Evolutionary conservation across 2,113 vertebrate genomes (phyloP).

Genomic region (Corythornis cristatus): DNA sequence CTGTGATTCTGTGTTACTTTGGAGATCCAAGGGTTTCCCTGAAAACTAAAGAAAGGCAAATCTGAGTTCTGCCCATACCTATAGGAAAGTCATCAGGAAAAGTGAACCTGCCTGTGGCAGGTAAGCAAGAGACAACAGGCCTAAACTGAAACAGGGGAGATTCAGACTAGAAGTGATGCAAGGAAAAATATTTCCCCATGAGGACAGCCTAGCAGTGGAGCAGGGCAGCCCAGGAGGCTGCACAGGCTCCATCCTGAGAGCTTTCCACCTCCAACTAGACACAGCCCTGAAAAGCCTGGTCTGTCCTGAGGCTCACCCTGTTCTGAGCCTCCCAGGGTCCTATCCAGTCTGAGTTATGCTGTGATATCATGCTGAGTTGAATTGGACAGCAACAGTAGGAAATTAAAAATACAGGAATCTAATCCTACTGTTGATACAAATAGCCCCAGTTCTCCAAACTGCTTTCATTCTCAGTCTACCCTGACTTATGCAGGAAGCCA

Average conservation of each 20-base stretch:
- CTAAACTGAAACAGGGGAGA: not conserved
- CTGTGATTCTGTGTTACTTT: not conserved
- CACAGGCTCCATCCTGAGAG: not conserved
- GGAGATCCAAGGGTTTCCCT: not conserved
- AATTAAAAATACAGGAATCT: constrained; percentile 59
- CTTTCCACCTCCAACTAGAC: not conserved
- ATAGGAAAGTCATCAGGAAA: not conserved
- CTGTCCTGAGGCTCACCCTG: not conserved
- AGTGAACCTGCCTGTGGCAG: not conserved
- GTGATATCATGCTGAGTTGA: not conserved
- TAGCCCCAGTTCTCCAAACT: not conserved
- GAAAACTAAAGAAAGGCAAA: not conserved
- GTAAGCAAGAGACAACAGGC: not conserved
- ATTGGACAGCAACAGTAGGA: constrained; percentile 23
- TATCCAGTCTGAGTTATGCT: not conserved
- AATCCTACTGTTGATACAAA: constrained; percentile 57
- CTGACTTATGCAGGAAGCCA: not conserved
- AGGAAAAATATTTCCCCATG: not conserved
- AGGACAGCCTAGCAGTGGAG: not conserved
- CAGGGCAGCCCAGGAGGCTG: not conserved
- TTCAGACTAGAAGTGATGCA: not conserved
- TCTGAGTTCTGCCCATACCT: not conserved
- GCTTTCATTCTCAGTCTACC: not conserved
- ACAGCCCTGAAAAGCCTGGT: not conserved
- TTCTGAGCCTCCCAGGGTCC: constrained; percentile 7